Conservation (phyloP, 2,113 vertebrate genomes). For the Neotoma lepida region DNA sequence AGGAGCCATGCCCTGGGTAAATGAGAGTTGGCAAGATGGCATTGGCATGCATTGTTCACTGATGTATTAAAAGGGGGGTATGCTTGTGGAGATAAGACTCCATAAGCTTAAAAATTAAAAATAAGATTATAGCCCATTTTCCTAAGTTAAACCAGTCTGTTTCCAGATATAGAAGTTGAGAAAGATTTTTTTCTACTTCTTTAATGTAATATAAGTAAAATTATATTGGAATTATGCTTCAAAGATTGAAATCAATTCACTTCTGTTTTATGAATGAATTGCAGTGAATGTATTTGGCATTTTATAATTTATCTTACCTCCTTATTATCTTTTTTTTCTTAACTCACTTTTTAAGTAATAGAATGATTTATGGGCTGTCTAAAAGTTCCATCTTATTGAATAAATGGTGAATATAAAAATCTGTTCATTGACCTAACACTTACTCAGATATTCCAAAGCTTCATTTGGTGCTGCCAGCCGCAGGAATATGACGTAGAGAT, state of each 20-base stretch:
- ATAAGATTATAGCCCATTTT: neutral
- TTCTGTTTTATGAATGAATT: slow-evolving; percentile 76
- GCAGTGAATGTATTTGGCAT: slow-evolving; percentile 69
- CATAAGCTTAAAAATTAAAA: neutral
- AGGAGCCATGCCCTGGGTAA: neutral
- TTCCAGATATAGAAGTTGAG: slow-evolving; percentile 34
- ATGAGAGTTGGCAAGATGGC: neutral
- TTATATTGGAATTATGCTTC: slow-evolving; percentile 65
- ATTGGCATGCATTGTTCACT: neutral
- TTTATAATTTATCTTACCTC: slow-evolving; percentile 78
- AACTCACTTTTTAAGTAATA: slow-evolving; percentile 81
- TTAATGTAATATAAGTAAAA: slow-evolving; percentile 56
- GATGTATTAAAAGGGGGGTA: neutral
- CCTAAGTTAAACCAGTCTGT: slow-evolving; percentile 57
- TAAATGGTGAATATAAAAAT: slow-evolving; percentile 85
- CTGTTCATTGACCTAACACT: slow-evolving; percentile 80
- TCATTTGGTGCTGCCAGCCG: too few species aligned
- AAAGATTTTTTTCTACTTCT: slow-evolving; percentile 58
- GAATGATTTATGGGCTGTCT: slow-evolving; percentile 87
- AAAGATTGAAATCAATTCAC: slow-evolving; percentile 61
- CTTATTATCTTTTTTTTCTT: slow-evolving; percentile 69
- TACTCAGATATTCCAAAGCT: slow-evolving; percentile 74
- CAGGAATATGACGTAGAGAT: too few species aligned
- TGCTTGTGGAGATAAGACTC: neutral
- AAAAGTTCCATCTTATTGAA: slow-evolving; percentile 84